phyloP scores from a whole-genome alignment of 2,888 invertebrate species.

The Pammene fasciana region DNA sequence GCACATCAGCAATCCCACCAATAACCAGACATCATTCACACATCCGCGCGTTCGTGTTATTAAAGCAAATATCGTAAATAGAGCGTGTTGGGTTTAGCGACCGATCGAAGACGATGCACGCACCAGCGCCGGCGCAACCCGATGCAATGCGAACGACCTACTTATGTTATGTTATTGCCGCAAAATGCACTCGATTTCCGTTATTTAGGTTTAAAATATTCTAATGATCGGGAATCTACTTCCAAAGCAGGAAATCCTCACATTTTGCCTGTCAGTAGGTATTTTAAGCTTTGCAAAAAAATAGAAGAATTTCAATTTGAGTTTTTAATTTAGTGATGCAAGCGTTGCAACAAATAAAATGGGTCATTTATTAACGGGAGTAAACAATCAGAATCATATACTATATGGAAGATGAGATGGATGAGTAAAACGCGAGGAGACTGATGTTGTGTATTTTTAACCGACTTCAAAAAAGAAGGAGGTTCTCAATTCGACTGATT shows the following conservation, averaged over 20 bases:
- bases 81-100: conserved; percentile 74
- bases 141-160: conserved; percentile 76
- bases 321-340: no score
- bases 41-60: conserved; percentile 41
- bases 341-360: no score
- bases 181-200: conserved; percentile 51
- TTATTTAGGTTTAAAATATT: conserved; percentile 27
- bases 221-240: background rate
- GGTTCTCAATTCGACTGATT: no score
- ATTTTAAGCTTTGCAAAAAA: no score
- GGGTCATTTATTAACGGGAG: no score
- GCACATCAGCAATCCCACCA: conserved; percentile 8
- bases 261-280: background rate
- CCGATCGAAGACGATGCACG: conserved; percentile 71
- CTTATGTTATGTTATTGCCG: conserved; percentile 63
- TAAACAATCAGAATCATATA: no score
- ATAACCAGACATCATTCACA: conserved; percentile 35
- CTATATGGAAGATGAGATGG: no score
- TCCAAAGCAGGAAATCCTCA: background rate
- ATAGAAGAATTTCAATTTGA: no score
- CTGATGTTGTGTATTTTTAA: no score
- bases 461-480: no score
- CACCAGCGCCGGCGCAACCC: conserved; percentile 65
- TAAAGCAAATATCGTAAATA: conserved; percentile 61
- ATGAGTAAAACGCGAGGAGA: no score